These are phyloP conservation scores for Paratrypauchen microcephalus DNA, from an alignment of 2,797 vertebrate species.

Conservation along the genomic window DNA sequence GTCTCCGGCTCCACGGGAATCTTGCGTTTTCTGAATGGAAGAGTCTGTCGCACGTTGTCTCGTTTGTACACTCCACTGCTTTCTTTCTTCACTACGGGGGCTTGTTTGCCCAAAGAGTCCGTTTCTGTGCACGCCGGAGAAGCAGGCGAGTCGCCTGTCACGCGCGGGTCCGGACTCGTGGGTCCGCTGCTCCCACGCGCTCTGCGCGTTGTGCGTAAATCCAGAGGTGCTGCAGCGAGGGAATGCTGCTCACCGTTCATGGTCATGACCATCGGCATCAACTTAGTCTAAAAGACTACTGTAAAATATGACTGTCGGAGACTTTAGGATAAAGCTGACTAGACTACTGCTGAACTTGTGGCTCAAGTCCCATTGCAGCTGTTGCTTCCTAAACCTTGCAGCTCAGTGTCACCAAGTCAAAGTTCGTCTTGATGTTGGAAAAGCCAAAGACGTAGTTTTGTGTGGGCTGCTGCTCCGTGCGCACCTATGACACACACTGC, in stretches of 20 bases:
- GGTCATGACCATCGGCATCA: conserved; percentile 73
- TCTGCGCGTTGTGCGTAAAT: conserved; percentile 70
- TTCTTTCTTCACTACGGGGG: not conserved
- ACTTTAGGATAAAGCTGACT: not conserved
- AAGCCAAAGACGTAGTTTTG: conserved; percentile 7
- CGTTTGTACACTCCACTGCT: conserved; percentile 26
- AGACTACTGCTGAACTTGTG: conserved; percentile 10
- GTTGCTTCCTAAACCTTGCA: conserved; percentile 26
- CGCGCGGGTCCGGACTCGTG: conserved; percentile 31
- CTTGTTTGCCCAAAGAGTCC: conserved; percentile 10
- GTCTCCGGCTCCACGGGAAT: conserved; percentile 50
- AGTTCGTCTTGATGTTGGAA: conserved; percentile 6
- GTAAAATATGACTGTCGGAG: not conserved
- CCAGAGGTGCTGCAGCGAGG: conserved; percentile 71
- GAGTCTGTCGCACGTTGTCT: conserved; percentile 47
- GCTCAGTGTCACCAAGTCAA: conserved; percentile 9
- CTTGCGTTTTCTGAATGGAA: conserved; percentile 79
- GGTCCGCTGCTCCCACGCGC: conserved; percentile 50
- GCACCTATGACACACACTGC: conserved; percentile 38
- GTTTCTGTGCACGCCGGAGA: conserved; percentile 33
- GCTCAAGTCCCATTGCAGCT: conserved; percentile 27
- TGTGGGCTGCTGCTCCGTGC: conserved; percentile 20
- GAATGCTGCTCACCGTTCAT: conserved; percentile 69
- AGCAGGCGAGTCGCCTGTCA: conserved; percentile 36
- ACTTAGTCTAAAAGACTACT: conserved; percentile 11